phyloP scores from a whole-genome alignment of 2,113 vertebrate species.

The Toxotes chatareus region DNA sequence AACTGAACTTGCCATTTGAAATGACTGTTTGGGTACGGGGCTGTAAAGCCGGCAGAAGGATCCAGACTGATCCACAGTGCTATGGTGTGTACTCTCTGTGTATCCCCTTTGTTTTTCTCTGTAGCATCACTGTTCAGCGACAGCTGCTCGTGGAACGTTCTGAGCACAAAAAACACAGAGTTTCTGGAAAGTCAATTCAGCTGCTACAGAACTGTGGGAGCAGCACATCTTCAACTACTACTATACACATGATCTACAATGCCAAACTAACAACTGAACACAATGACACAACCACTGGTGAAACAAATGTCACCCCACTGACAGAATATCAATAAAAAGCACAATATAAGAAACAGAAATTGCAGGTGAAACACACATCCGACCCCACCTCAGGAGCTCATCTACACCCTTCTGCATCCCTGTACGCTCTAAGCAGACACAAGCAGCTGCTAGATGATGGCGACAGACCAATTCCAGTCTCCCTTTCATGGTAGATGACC shows the following conservation, averaged over 20 bases:
- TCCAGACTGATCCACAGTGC: slow-evolving; percentile 62
- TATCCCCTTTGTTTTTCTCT: slow-evolving; percentile 48
- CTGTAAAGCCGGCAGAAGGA: slow-evolving; percentile 54
- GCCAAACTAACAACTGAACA: neutral
- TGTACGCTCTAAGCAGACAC: neutral
- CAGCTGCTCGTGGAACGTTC: slow-evolving; percentile 70
- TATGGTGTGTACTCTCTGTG: slow-evolving; percentile 34
- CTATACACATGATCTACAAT: neutral
- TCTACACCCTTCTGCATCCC: neutral
- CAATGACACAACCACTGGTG: neutral
- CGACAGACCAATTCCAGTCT: slow-evolving; percentile 17
- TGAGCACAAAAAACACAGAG: slow-evolving; percentile 61
- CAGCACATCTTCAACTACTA: neutral
- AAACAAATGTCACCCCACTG: slow-evolving; percentile 14
- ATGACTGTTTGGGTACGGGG: slow-evolving; percentile 51
- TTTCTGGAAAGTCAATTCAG: slow-evolving; percentile 66
- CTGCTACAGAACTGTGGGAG: neutral
- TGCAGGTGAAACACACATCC: slow-evolving; percentile 11
- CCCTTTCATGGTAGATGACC: slow-evolving; percentile 21
- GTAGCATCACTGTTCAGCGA: slow-evolving; percentile 56
- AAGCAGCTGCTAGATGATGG: neutral
- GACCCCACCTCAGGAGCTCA: neutral
- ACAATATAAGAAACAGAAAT: neutral
- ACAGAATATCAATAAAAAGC: neutral
- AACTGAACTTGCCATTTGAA: slow-evolving; percentile 47